Percentiles rank a stretch among this genome's conserved stretches.
phyloP scores from a whole-genome alignment of 2,113 vertebrate genomes.

The Cervus canadensis region DNA sequence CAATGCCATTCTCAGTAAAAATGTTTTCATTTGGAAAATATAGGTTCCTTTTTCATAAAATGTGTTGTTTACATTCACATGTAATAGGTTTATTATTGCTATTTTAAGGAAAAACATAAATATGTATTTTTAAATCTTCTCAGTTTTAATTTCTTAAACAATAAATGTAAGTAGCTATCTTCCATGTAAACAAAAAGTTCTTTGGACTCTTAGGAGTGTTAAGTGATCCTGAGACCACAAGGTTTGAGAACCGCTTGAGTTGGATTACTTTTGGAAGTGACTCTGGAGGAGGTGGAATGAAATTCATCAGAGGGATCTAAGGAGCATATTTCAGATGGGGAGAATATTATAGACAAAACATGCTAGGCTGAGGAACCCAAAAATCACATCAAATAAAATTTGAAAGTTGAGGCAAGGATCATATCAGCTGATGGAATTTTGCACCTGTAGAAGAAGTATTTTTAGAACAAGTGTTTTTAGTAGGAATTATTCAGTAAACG shows the following conservation, averaged over 20 bases:
- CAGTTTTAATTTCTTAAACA: background rate
- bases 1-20: slow-evolving; percentile 27
- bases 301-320: background rate
- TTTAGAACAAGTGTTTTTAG: background rate
- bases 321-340: background rate
- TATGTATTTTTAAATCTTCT: background rate
- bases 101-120: background rate
- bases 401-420: background rate
- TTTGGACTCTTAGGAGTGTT: background rate
- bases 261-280: background rate
- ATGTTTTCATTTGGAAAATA: slow-evolving; percentile 3
- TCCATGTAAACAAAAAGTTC: background rate
- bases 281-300: background rate
- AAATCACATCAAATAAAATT: background rate
- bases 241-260: background rate
- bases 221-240: background rate
- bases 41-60: background rate
- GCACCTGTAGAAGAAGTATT: background rate
- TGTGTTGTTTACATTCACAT: background rate
- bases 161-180: background rate
- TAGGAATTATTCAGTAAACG: background rate
- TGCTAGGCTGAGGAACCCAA: background rate
- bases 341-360: background rate
- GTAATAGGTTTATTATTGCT: background rate
- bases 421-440: background rate